phyloP scores from a whole-genome alignment of 64 coral and sea anemone species.

The Montipora sp. region DNA sequence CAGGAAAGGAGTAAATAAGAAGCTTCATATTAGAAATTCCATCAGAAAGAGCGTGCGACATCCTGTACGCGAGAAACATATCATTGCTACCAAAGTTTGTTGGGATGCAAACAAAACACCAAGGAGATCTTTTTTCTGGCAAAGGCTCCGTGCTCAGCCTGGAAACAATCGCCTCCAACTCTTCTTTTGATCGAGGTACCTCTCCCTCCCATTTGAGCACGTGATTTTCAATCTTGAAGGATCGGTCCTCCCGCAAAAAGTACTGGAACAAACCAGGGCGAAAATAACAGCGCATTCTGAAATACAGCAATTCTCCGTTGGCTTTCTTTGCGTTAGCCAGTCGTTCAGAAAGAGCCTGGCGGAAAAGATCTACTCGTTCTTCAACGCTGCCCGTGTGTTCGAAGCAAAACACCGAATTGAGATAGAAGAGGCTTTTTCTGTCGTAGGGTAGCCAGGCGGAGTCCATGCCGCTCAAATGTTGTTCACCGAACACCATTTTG shows the following conservation, averaged over 20 bases:
- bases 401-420: slow-evolving; percentile 44
- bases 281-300: slow-evolving; percentile 57
- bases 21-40: slow-evolving; percentile 82
- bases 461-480: slow-evolving; percentile 70
- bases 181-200: slow-evolving; percentile 71
- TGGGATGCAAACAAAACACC: slow-evolving; percentile 82
- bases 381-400: slow-evolving; percentile 22
- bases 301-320: slow-evolving; percentile 63
- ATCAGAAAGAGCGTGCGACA: slow-evolving; percentile 82
- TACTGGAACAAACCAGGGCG: slow-evolving; percentile 88
- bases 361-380: slow-evolving; percentile 49
- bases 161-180: slow-evolving; percentile 73
- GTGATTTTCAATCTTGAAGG: slow-evolving; percentile 86
- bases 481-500: slow-evolving; percentile 14
- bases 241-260: slow-evolving; percentile 82
- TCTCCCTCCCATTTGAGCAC: slow-evolving; percentile 75
- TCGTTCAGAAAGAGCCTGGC: slow-evolving; percentile 49
- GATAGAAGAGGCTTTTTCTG: slow-evolving; percentile 63
- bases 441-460: slow-evolving; percentile 76
- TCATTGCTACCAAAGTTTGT: slow-evolving; percentile 71
- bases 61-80: slow-evolving; percentile 51
- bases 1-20: slow-evolving; percentile 60
- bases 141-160: slow-evolving; percentile 63
- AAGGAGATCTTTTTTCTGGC: slow-evolving; percentile 49
- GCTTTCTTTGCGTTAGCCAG: slow-evolving; percentile 55